phyloP scores from a whole-genome alignment of 2,888 invertebrate species.

The Cheilosia urbana region DNA sequence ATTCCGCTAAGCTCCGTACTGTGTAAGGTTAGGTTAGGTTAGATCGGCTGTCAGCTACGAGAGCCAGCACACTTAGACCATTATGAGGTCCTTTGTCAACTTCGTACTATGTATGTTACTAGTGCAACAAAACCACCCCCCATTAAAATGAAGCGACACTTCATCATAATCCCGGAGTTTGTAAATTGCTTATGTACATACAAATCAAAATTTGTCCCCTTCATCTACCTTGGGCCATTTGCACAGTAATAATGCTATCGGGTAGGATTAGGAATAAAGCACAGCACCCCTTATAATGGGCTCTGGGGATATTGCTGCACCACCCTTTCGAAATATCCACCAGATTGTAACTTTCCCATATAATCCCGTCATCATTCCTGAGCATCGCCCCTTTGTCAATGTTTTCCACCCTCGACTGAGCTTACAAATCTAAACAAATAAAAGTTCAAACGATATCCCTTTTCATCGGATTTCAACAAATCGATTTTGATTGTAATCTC shows the following conservation, averaged over 20 bases:
- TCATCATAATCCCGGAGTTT: neutral
- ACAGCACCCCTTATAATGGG: neutral
- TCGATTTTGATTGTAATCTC: slow-evolving; percentile 71
- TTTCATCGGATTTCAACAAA: slow-evolving; percentile 68
- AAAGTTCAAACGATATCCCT: slow-evolving; percentile 64
- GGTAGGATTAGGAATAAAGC: slow-evolving; percentile 17
- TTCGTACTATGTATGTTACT: no score
- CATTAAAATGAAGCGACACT: neutral
- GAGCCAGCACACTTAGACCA: no score
- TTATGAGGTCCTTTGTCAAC: no score
- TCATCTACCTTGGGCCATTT: slow-evolving; percentile 15
- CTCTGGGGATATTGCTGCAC: neutral
- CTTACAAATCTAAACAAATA: slow-evolving; percentile 65
- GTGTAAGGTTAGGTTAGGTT: no score
- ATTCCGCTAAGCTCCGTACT: no score
- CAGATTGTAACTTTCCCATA: slow-evolving; percentile 29
- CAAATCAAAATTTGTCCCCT: slow-evolving; percentile 1
- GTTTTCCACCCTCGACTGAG: neutral
- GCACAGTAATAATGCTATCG: slow-evolving; percentile 9
- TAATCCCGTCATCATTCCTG: slow-evolving; percentile 53
- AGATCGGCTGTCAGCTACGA: no score
- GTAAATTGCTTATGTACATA: neutral
- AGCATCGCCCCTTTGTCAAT: slow-evolving; percentile 10
- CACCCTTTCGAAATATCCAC: slow-evolving; percentile 5
- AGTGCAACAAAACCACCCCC: neutral